Evolutionary conservation across 2,888 invertebrate species (phyloP), one percentile per base, ranked within the genome.

Genomic region (Ectemnius continuus): DNA sequence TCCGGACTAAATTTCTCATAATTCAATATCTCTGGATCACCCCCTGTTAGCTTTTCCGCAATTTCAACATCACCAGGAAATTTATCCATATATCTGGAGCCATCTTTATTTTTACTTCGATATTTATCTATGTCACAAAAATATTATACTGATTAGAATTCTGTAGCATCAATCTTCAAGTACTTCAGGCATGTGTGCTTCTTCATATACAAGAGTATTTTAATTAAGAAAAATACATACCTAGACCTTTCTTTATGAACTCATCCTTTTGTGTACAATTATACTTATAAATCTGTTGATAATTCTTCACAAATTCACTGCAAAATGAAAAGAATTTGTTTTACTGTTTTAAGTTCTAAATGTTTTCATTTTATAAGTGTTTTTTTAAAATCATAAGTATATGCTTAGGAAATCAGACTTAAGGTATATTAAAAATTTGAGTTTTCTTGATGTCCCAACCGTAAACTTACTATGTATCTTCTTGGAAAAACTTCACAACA

Each of bases 401-500:
- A 18, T 28, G 23, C 2, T 5, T 45, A n/a, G 46, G 58, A 65
- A 26, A 58, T 47, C n/a, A 52, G 52, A 14, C 45, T 16, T 61
- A 67, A 14, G 13, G 36, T 23, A 14, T 23, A 16, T 16, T 8
- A 52, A 16, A 52, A 36, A 36, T 36, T 1, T 8, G 4, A 36
- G 36, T 36, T 36, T 36, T 36, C 5, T 36, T 23, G 23, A 36
- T 36, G 36, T 1, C 1, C 36, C 36, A 36, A 52, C 52, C 2
- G n/a, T 5, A 59, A 76, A 52, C 96, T 94, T 93, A 97, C 97
- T 94, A 97, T 77, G 94, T 93, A 87, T 95, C 95, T 91, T 97
- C 97, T 89, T 96, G 94, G 91, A 97, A 97, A 91, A 97, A 97
- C 89, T 96, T 95, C 62, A 97, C 97, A 85, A 95, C 94, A 67